These are phyloP conservation scores for Oxygymnocypris stewartii DNA, from an alignment of 2,113 vertebrate species.

Conservation along the genomic window DNA sequence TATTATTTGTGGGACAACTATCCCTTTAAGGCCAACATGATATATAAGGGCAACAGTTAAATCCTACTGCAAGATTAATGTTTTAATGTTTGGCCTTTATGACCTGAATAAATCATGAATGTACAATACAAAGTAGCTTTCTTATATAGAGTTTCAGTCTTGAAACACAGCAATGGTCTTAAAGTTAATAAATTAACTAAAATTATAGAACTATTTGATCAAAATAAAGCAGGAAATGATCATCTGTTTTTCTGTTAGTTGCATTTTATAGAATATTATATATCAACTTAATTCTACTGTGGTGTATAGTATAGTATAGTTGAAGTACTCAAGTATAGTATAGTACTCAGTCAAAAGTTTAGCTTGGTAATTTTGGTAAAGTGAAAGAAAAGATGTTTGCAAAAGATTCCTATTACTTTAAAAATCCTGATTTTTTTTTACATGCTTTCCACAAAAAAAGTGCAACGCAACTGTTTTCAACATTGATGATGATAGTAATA, in stretches of 20 bases:
- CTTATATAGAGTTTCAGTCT: neutral
- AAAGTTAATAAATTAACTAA: neutral
- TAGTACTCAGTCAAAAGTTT: neutral
- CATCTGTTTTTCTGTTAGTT: too few species aligned
- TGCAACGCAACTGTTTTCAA: too few species aligned
- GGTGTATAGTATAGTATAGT: neutral
- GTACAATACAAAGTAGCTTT: neutral
- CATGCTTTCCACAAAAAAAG: too few species aligned
- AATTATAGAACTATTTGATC: neutral
- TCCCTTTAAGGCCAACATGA: neutral
- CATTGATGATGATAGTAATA: too few species aligned
- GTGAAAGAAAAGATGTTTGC: too few species aligned
- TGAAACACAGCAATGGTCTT: neutral
- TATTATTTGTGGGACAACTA: too few species aligned
- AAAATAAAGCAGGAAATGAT: too few species aligned
- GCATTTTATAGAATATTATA: too few species aligned
- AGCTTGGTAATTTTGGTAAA: too few species aligned
- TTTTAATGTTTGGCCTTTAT: neutral
- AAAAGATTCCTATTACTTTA: too few species aligned
- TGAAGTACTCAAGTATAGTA: neutral
- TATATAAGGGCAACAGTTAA: neutral
- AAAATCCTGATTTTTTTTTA: too few species aligned
- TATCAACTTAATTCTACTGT: neutral
- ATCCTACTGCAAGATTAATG: neutral
- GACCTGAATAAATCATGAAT: neutral